Evolutionary conservation across 2,888 invertebrate species (phyloP), one percentile per base, ranked within the genome.

Genomic region (Uropetala carovei): DNA sequence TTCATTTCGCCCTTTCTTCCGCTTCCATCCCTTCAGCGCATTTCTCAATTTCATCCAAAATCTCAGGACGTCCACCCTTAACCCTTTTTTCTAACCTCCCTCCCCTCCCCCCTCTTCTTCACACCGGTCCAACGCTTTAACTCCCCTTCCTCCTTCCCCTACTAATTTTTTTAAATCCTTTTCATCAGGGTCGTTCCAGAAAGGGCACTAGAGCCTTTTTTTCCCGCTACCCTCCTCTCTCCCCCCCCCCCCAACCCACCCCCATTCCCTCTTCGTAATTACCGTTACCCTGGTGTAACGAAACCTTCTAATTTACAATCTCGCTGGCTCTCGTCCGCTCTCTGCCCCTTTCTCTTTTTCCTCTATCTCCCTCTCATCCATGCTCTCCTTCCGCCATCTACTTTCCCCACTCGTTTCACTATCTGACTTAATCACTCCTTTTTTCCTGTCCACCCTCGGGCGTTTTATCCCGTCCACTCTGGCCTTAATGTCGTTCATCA

Each of bases 181-280:
- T 75, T 75, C 75, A 75, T 75, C 75, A 75, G n/a, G 75, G 75
- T 75, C 75, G 75, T 75, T 75, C 75, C n/a, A 16, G 75, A 22
- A 75, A 75, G 75, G 75, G 75, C 7, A 16, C 11, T 3, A 43
- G 43, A 1, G 43, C 43, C 43, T 43, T 43, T 43, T 43, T 43
- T 43, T 43, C n/a, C n/a, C 43, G 43, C 5, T 43, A 43, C 43
- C 43, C 43, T 43, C n/a, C n/a, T n/a, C n/a, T n/a, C n/a, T n/a
- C n/a, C n/a, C n/a, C n/a, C n/a, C n/a, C n/a, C n/a, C n/a, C n/a
- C n/a, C n/a, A n/a, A n/a, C n/a, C 64, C 64, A 64, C 22, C 30
- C 85, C 58, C 85, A 56, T n/a, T 22, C 58, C 85, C 22, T 9
- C 59, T 27, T 30, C 22, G 59, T 86, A 59, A 86, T 59, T 60